These are phyloP conservation scores for Drosophila histrio DNA, from an alignment of 2,888 invertebrate species.

Conservation along the genomic window DNA sequence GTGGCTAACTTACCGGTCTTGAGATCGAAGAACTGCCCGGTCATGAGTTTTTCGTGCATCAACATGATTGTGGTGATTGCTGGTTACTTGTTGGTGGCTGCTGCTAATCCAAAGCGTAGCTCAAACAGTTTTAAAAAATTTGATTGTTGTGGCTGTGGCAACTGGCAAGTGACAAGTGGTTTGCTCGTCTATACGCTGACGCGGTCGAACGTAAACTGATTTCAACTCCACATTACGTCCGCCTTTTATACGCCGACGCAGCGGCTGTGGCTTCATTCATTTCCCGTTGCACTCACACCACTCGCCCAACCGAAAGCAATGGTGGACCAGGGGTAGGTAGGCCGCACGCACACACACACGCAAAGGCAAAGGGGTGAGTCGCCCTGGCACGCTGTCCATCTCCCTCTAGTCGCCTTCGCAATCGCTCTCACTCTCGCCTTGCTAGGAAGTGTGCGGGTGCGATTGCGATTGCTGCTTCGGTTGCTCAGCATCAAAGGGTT, in stretches of 20 bases:
- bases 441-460: background rate
- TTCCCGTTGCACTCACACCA: constrained; percentile 48
- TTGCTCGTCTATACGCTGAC: constrained; percentile 45
- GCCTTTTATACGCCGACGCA: constrained; percentile 74
- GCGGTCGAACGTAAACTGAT: constrained; percentile 73
- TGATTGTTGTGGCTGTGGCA: background rate
- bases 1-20: constrained; percentile 79
- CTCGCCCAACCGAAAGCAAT: constrained; percentile 29
- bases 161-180: background rate
- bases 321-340: constrained; percentile 49
- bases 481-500: constrained; percentile 60
- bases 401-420: background rate
- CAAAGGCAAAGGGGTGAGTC: constrained; percentile 55
- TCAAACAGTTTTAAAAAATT: background rate
- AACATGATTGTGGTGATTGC: constrained; percentile 63
- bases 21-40: constrained; percentile 82
- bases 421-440: background rate
- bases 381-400: background rate
- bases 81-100: constrained; percentile 17
- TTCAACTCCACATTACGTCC: constrained; percentile 47
- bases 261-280: constrained; percentile 37
- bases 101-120: constrained; percentile 48
- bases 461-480: background rate
- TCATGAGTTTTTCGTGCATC: constrained; percentile 82
- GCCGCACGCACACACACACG: background rate